Conservation (phyloP, 1,140 invertebrate genomes). For the Chrysoperla carnea region DNA sequence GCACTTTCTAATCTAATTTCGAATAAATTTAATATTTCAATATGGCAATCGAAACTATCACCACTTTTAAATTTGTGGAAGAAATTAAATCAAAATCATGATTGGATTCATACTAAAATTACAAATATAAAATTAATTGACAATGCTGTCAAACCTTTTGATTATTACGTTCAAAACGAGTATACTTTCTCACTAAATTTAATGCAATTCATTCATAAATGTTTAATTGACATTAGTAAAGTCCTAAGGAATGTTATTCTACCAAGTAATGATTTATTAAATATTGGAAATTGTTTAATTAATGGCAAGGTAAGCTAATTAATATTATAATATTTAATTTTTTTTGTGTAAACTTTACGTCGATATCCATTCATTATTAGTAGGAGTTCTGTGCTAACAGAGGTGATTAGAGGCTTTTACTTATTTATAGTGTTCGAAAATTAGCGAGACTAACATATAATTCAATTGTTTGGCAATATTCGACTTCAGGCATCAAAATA, state of each 20-base stretch:
- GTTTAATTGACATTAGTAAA: constrained; percentile 40
- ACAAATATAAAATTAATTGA: constrained; percentile 15
- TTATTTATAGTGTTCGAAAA: too few relatives aligned
- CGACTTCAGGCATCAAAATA: too few relatives aligned
- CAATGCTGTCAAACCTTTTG: constrained; percentile 22
- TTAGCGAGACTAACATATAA: too few relatives aligned
- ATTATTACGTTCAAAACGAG: constrained; percentile 34
- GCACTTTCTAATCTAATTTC: constrained; percentile 10
- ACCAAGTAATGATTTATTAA: constrained; percentile 29
- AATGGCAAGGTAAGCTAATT: constrained; percentile 30
- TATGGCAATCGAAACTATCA: constrained; percentile 39
- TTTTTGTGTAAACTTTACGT: too few relatives aligned
- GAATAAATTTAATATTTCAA: constrained; percentile 21
- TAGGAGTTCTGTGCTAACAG: too few relatives aligned
- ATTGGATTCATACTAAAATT: constrained; percentile 20
- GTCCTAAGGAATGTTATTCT: constrained; percentile 36
- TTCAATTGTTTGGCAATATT: too few relatives aligned
- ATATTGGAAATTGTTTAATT: constrained; percentile 33
- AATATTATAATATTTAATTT: neutral
- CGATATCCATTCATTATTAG: too few relatives aligned
- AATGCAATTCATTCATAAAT: constrained; percentile 31
- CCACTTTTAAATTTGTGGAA: constrained; percentile 61
- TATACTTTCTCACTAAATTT: constrained; percentile 27
- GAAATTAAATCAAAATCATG: constrained; percentile 35
- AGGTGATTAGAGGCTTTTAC: too few relatives aligned